phyloP scores from a whole-genome alignment of 2,888 invertebrate species.

The Acronicta alni region DNA sequence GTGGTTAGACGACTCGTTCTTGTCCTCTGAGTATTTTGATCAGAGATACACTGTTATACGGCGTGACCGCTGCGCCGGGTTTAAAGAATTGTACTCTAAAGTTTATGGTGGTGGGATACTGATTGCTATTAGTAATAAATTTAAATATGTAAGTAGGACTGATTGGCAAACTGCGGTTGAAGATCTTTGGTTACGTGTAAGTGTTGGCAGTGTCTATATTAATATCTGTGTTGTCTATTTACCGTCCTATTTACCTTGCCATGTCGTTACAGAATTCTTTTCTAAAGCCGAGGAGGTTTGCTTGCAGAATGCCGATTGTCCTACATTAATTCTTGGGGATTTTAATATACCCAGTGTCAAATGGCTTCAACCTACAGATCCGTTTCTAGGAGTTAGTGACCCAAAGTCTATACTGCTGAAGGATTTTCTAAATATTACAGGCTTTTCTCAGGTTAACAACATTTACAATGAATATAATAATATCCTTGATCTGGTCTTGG shows the following conservation, averaged over 20 bases:
- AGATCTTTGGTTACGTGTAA: slow-evolving; percentile 6
- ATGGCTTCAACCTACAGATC: neutral
- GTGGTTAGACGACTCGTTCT: slow-evolving; percentile 16
- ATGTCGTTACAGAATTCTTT: no score
- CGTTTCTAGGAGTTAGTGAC: slow-evolving; percentile 6
- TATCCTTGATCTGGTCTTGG: slow-evolving; percentile 1
- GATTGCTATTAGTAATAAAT: slow-evolving; percentile 11
- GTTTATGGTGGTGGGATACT: slow-evolving; percentile 11
- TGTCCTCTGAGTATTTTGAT: slow-evolving; percentile 17
- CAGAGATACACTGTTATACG: slow-evolving; percentile 13
- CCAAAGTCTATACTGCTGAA: slow-evolving; percentile 5
- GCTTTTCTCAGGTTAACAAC: neutral
- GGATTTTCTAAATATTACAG: slow-evolving; percentile 4
- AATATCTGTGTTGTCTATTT: slow-evolving; percentile 9
- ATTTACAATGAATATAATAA: slow-evolving; percentile 1
- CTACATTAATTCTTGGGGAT: slow-evolving; percentile 9
- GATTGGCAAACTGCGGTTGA: slow-evolving; percentile 13
- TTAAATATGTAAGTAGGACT: slow-evolving; percentile 1
- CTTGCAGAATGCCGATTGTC: neutral
- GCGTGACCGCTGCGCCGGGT: slow-evolving; percentile 1
- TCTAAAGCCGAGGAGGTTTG: slow-evolving; percentile 6
- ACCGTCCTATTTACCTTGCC: slow-evolving; percentile 8
- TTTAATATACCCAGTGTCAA: slow-evolving; percentile 8
- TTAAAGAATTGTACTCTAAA: slow-evolving; percentile 3
- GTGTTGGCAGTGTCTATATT: slow-evolving; percentile 5